A percentile compares a stretch with the other conserved stretches of the same genome.
phyloP scores from a whole-genome alignment of 1,140 invertebrate genomes.

The Agrypnia vestita region DNA sequence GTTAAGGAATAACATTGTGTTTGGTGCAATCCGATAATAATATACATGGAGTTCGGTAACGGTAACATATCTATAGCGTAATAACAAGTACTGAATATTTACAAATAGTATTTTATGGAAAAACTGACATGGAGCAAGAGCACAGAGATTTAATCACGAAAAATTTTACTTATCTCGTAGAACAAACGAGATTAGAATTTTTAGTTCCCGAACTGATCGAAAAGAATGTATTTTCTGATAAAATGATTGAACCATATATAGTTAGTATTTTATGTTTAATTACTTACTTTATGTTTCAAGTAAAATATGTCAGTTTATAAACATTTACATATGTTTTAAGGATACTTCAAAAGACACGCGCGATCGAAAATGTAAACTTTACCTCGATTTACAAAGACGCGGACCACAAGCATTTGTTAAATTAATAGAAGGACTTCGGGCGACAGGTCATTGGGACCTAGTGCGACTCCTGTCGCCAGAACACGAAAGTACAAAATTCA shows the following conservation, averaged over 20 bases:
- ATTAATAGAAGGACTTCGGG: conserved; percentile 66
- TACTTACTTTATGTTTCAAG: neutral
- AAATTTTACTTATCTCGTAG: conserved; percentile 67
- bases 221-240: conserved; percentile 69
- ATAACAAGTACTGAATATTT: too few species aligned
- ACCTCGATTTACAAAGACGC: conserved; percentile 65
- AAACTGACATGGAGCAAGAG: conserved; percentile 64
- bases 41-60: too few species aligned
- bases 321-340: neutral
- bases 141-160: conserved; percentile 66
- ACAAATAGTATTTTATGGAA: too few species aligned
- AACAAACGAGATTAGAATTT: conserved; percentile 67
- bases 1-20: too few species aligned
- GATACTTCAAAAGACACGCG: conserved; percentile 60
- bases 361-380: conserved; percentile 65
- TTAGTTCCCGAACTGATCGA: conserved; percentile 67
- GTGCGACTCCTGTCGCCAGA: conserved; percentile 66
- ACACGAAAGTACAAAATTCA: conserved; percentile 32
- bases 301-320: neutral
- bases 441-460: conserved; percentile 67
- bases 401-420: conserved; percentile 68
- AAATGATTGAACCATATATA: conserved; percentile 69
- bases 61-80: too few species aligned
- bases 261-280: conserved; percentile 60
- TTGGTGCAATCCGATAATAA: too few species aligned